Evolutionary conservation across 1,140 invertebrate species (phyloP), one percentile per base, ranked within the genome.

Genomic region (Drosophila sturtevanti): DNA sequence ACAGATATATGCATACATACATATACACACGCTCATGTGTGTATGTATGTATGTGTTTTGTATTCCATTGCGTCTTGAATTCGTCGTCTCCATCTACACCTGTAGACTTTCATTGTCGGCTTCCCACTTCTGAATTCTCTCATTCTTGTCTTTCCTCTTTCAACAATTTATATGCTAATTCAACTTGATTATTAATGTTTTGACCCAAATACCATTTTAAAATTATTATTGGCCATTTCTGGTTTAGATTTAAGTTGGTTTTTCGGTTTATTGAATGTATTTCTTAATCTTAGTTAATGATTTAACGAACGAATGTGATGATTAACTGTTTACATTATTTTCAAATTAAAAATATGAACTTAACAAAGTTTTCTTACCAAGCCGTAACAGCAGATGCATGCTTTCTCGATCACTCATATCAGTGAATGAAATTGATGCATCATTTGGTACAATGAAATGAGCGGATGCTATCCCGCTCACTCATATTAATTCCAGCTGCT

Each of bases 151-250:
- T 67, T 34, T 18, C 69, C 62, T 65, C 71, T 73, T 63, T 71
- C 77, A 89, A 77, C 84, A 81, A 90, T 90, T 90, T 89, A 89
- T 91, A 91, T 91, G 89, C 89, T 91, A 90, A 91, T 87, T 90
- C 84, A 74, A 76, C 79, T 56, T 81, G 90, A 91, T 90, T 91
- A 91, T 91, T 90, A 90, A 90, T 91, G 85, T 79, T 81, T 75
- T 91, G 85, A 91, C 90, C 90, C 81, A 91, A 91, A 91, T 91
- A 74, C 90, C 90, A 52, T 52, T 81, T 72, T 64, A 51, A 90
- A 81, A 90, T 89, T 86, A 82, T 87, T 90, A 90, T 87, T 90
- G 72, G 76, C 82, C 84, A 81, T 87, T 87, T 81, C 80, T 81
- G 59, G 55, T 70, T 76, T 86, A 72, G 84, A 77, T 89, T 89